These are phyloP conservation scores for Sylvietta virens DNA, from an alignment of 2,113 vertebrate genomes.

Conservation along the genomic window DNA sequence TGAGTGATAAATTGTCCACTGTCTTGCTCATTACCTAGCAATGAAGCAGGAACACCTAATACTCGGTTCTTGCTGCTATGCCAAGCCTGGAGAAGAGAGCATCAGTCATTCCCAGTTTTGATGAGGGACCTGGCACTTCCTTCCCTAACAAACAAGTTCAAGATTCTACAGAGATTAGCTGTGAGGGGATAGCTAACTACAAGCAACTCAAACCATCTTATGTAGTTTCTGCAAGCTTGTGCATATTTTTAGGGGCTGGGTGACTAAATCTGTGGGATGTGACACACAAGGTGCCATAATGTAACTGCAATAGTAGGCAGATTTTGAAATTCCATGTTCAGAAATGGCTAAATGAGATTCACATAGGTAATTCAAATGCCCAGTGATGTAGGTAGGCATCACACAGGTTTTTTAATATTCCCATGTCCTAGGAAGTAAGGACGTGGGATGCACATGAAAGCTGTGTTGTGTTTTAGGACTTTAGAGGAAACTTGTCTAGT, in stretches of 20 bases:
- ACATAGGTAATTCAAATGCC: background rate
- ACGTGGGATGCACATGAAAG: background rate
- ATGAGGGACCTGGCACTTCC: background rate
- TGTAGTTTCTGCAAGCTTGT: background rate
- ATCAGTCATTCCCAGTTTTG: background rate
- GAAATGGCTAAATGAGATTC: background rate
- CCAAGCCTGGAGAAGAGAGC: background rate
- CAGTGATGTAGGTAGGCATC: background rate
- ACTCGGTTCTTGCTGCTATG: background rate
- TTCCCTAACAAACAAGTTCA: background rate
- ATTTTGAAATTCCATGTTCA: background rate
- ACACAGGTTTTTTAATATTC: background rate
- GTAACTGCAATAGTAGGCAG: background rate
- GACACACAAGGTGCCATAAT: background rate
- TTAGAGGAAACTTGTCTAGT: background rate
- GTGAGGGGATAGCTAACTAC: background rate
- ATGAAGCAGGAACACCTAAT: background rate
- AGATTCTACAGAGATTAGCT: background rate
- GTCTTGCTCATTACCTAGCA: background rate
- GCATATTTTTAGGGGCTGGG: background rate
- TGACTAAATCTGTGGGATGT: constrained; percentile 42
- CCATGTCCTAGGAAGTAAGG: background rate
- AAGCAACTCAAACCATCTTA: background rate
- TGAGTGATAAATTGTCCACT: background rate
- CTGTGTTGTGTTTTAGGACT: background rate